Evolutionary conservation across 2,113 vertebrate genomes (phyloP).

Genomic region (Oreotrochilus melanogaster): DNA sequence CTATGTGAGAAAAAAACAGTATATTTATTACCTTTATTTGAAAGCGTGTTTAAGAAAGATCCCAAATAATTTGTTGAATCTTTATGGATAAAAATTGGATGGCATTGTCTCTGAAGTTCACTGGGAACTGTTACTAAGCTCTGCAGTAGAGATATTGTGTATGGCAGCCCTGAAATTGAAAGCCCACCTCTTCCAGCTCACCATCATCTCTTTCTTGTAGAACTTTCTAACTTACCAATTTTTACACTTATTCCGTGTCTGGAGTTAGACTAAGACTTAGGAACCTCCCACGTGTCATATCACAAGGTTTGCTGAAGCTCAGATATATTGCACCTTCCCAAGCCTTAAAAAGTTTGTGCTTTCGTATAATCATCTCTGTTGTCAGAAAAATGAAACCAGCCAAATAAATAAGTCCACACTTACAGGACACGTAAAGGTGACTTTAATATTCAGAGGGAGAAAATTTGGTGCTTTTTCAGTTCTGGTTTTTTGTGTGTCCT

Average conservation of each 20-base stretch:
- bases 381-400: background rate
- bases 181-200: background rate
- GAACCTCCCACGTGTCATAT: background rate
- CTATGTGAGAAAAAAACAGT: background rate
- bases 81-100: slow-evolving; percentile 9
- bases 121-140: background rate
- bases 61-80: background rate
- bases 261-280: background rate
- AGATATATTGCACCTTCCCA: background rate
- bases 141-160: background rate
- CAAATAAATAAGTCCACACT: background rate
- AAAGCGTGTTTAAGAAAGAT: background rate
- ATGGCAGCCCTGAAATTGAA: slow-evolving; percentile 36
- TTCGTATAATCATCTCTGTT: background rate
- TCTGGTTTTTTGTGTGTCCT: background rate
- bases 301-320: background rate
- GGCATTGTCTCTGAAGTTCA: background rate
- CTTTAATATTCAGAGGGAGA: background rate
- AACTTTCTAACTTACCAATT: background rate
- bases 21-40: background rate
- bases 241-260: background rate
- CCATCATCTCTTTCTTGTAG: background rate
- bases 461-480: background rate
- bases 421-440: background rate
- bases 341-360: background rate